Conservation (phyloP, 2,888 invertebrate genomes). For the Chirona hameri region DNA sequence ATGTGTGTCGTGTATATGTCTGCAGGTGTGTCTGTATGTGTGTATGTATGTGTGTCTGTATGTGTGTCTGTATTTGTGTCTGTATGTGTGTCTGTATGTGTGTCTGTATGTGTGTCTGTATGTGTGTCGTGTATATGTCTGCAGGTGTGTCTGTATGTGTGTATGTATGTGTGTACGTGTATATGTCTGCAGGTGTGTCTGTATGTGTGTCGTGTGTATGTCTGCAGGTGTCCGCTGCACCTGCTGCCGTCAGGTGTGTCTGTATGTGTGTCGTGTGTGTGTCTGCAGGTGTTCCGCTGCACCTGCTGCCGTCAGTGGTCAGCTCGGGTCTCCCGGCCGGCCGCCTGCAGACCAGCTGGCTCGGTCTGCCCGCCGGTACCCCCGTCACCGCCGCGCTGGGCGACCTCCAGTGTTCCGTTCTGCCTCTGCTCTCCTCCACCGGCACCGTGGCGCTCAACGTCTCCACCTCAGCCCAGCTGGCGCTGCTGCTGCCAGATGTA, state of each 20-base stretch:
- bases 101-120: too few relatives aligned
- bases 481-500: conserved; percentile 52
- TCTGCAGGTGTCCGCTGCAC: conserved; percentile 56
- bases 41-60: too few relatives aligned
- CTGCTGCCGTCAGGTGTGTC: conserved; percentile 59
- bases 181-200: too few relatives aligned
- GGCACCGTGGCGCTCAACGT: conserved; percentile 68
- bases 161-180: too few relatives aligned
- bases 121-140: too few relatives aligned
- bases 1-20: too few relatives aligned
- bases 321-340: conserved; percentile 66
- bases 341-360: conserved; percentile 62
- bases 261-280: too few relatives aligned
- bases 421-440: conserved; percentile 59
- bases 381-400: conserved; percentile 55
- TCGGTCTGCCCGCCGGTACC: conserved; percentile 69
- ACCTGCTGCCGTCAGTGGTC: conserved; percentile 64
- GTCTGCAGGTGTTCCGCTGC: conserved; percentile 58
- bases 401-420: conserved; percentile 80
- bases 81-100: too few relatives aligned
- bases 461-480: conserved; percentile 79
- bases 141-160: too few relatives aligned
- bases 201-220: too few relatives aligned
- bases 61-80: too few relatives aligned
- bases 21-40: too few relatives aligned